Conservation (phyloP, 2,888 invertebrate genomes). For the Itoplectis maculator region DNA sequence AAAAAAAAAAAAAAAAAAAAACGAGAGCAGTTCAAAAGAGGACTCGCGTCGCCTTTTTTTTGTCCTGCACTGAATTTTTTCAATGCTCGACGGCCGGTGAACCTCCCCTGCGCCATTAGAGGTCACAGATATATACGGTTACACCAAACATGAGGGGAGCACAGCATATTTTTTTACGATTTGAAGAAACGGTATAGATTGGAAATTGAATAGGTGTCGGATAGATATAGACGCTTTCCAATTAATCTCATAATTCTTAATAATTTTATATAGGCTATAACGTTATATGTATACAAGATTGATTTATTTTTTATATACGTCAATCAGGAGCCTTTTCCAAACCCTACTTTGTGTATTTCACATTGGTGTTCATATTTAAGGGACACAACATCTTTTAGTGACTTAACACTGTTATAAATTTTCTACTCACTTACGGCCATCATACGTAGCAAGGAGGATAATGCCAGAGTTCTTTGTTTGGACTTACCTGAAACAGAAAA, state of each 20-base stretch:
- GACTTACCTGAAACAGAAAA: slow-evolving; percentile 69
- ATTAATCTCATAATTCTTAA: too few relatives aligned
- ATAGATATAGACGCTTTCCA: too few relatives aligned
- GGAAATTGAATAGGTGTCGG: too few relatives aligned
- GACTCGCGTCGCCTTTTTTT: slow-evolving; percentile 11
- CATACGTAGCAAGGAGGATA: background rate
- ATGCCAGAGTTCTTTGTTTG: background rate
- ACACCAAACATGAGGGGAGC: background rate
- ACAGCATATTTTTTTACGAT: too few relatives aligned
- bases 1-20: slow-evolving; percentile 26
- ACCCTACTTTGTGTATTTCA: too few relatives aligned
- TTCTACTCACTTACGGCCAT: background rate
- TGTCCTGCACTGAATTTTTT: background rate
- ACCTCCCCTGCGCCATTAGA: background rate
- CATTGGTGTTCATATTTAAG: too few relatives aligned
- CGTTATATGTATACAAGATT: too few relatives aligned
- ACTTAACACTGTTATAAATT: background rate
- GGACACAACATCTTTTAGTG: too few relatives aligned
- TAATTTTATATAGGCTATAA: too few relatives aligned
- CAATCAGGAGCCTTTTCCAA: too few relatives aligned
- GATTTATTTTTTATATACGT: too few relatives aligned
- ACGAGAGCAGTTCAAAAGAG: slow-evolving; percentile 8
- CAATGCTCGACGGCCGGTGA: background rate
- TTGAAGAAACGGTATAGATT: too few relatives aligned
- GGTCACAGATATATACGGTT: background rate